phyloP scores from a whole-genome alignment of 2,888 invertebrate species.

The Cybosia mesomella region DNA sequence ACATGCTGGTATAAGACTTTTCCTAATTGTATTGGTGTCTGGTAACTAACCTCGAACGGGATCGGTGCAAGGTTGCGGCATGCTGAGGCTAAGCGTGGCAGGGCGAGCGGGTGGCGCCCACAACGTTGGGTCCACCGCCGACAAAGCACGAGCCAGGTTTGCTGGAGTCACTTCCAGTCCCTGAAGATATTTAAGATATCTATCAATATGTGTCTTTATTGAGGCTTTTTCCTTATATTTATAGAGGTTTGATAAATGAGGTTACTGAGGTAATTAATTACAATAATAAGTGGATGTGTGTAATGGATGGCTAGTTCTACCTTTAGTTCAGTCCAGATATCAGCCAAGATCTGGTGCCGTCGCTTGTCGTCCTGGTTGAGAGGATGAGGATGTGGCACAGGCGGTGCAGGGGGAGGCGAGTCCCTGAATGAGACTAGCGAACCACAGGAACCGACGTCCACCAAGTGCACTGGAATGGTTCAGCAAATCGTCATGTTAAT shows the following conservation, averaged over 20 bases:
- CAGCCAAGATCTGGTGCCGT: conserved; percentile 88
- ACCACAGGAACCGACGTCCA: conserved; percentile 82
- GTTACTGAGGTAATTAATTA: background rate
- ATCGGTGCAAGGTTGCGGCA: conserved; percentile 84
- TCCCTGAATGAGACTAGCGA: conserved; percentile 83
- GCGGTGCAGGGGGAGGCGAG: conserved; percentile 79
- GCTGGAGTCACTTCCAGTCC: conserved; percentile 89
- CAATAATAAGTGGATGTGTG: background rate
- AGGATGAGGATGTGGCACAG: conserved; percentile 81
- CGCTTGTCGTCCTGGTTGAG: conserved; percentile 89
- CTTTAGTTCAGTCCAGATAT: conserved; percentile 89
- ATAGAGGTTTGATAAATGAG: background rate
- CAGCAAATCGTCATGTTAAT: conserved; percentile 7
- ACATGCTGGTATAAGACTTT: background rate
- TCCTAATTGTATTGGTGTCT: background rate
- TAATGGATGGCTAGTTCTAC: conserved; percentile 48
- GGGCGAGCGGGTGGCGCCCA: conserved; percentile 91
- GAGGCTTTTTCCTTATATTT: background rate
- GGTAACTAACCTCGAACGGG: conserved; percentile 64
- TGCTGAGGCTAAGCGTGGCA: conserved; percentile 90
- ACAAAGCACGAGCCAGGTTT: conserved; percentile 88
- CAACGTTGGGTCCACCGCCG: conserved; percentile 88
- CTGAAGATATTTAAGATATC: conserved; percentile 54
- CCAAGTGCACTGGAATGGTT: conserved; percentile 73
- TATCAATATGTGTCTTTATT: background rate